phyloP scores from a whole-genome alignment of 2,113 vertebrate genomes.

The Crotophaga sulcirostris region DNA sequence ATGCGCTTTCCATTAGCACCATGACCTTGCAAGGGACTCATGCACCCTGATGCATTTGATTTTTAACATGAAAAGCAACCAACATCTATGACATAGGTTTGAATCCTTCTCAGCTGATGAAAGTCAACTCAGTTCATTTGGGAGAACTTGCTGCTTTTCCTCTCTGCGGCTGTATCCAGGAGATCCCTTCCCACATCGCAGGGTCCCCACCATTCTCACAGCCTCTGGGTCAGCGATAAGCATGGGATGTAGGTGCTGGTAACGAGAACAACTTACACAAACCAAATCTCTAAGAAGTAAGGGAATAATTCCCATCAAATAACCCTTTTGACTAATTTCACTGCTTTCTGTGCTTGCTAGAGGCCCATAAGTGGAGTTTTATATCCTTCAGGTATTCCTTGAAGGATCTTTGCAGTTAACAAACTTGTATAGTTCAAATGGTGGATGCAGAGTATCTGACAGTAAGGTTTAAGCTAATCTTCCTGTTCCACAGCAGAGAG shows the following conservation, averaged over 20 bases:
- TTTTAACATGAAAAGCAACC: neutral
- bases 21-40: neutral
- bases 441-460: neutral
- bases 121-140: neutral
- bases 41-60: neutral
- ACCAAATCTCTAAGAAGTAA: neutral
- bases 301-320: neutral
- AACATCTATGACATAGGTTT: neutral
- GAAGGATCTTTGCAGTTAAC: neutral
- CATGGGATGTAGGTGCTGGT: neutral
- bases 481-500: neutral
- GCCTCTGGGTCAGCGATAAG: fast-evolving
- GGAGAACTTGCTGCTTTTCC: neutral
- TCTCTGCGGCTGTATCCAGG: neutral
- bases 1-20: neutral
- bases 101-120: neutral
- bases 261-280: neutral
- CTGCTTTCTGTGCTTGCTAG: neutral
- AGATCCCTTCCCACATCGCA: neutral
- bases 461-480: neutral
- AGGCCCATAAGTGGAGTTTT: neutral
- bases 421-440: neutral
- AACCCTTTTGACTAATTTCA: neutral
- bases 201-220: neutral
- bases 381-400: neutral